These are phyloP conservation scores for Dione juno DNA, from an alignment of 2,888 invertebrate genomes.

Conservation along the genomic window DNA sequence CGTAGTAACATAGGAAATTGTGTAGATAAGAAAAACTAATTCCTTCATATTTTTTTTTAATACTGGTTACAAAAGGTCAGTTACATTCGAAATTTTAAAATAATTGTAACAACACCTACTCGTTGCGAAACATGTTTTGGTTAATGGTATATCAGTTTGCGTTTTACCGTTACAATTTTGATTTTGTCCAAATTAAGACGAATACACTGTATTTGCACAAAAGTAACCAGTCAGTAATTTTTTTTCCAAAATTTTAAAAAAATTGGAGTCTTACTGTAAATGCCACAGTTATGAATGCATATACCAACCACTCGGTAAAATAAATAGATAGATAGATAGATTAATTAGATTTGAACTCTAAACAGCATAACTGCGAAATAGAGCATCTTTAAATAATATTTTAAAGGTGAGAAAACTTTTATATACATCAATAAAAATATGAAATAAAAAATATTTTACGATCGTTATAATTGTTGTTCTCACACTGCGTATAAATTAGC, in stretches of 20 bases:
- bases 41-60: conserved; percentile 48
- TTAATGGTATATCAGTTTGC: conserved; percentile 9
- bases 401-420: not conserved
- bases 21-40: conserved; percentile 36
- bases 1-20: too few species aligned
- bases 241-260: not conserved
- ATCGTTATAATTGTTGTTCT: conserved; percentile 4
- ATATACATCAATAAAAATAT: conserved; percentile 6
- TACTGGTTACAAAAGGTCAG: conserved; percentile 25
- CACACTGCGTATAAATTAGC: conserved; percentile 9
- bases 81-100: conserved; percentile 32
- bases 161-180: conserved; percentile 22
- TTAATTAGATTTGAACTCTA: too few species aligned
- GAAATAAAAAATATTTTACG: not conserved
- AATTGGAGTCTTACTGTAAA: too few species aligned
- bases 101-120: conserved; percentile 27
- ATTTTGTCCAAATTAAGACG: conserved; percentile 12
- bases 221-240: not conserved
- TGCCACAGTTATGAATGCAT: too few species aligned
- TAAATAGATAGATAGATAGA: too few species aligned
- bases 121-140: conserved; percentile 22
- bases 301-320: too few species aligned
- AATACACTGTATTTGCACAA: not conserved
- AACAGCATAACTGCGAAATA: too few species aligned
- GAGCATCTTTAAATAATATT: not conserved